These are phyloP conservation scores for Tetragnatha versicolor DNA, from an alignment of 1,140 invertebrate genomes.

Conservation along the genomic window DNA sequence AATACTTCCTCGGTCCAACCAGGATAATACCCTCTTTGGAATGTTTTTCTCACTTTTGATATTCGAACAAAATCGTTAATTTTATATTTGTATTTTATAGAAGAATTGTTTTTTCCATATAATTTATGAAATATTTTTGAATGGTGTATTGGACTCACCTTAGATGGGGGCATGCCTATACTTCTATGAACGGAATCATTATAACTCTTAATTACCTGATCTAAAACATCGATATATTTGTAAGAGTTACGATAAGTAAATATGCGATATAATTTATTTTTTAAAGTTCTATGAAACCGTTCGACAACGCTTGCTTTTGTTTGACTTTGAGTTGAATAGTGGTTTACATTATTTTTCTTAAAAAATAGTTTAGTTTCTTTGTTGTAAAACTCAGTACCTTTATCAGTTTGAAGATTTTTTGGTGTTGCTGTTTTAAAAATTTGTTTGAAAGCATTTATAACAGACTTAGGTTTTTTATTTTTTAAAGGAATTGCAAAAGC, in stretches of 20 bases:
- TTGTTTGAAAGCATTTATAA: slow-evolving; percentile 51
- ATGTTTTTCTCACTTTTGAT: background rate
- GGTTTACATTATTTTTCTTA: slow-evolving; percentile 62
- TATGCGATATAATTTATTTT: slow-evolving; percentile 63
- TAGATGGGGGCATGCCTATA: slow-evolving; percentile 62
- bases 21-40: background rate
- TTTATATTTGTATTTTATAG: background rate
- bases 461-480: slow-evolving; percentile 54
- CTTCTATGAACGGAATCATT: slow-evolving; percentile 63
- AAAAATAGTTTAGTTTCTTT: slow-evolving; percentile 59
- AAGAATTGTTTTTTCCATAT: background rate
- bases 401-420: slow-evolving; percentile 45
- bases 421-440: slow-evolving; percentile 45
- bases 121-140: slow-evolving; percentile 16
- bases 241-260: slow-evolving; percentile 63
- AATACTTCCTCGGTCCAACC: slow-evolving; percentile 1
- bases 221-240: slow-evolving; percentile 63
- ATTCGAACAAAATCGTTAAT: background rate
- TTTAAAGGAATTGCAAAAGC: slow-evolving; percentile 57
- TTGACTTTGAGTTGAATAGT: slow-evolving; percentile 64
- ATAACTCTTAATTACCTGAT: slow-evolving; percentile 56
- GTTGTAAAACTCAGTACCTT: slow-evolving; percentile 53
- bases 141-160: slow-evolving; percentile 61
- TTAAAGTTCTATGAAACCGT: slow-evolving; percentile 66
- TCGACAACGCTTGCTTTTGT: slow-evolving; percentile 65